phyloP scores from a whole-genome alignment of 2,888 invertebrate genomes.

The Drosophila prostipennis region DNA sequence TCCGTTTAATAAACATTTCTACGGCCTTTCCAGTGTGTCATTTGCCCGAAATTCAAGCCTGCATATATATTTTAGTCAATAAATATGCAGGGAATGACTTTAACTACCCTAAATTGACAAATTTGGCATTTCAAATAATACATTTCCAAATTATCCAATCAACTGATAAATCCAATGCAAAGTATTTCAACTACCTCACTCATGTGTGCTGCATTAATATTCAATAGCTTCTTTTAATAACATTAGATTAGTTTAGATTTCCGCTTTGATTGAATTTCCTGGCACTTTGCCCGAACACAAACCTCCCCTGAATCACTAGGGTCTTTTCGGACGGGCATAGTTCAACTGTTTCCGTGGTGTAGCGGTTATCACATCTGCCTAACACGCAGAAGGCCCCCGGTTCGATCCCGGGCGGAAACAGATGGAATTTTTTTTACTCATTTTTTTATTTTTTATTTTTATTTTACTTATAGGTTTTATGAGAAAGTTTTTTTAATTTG shows the following conservation, averaged over 20 bases:
- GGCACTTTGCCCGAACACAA: constrained; percentile 6
- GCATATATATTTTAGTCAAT: neutral
- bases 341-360: constrained; percentile 83
- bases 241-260: constrained; percentile 18
- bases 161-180: too few relatives aligned
- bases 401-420: constrained; percentile 84
- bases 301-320: constrained; percentile 6
- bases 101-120: too few relatives aligned
- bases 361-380: constrained; percentile 85
- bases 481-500: too few relatives aligned
- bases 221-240: neutral
- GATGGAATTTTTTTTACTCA: neutral
- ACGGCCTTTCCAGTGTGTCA: neutral
- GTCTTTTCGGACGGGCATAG: fast-evolving
- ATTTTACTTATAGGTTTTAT: too few relatives aligned
- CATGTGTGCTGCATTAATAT: neutral
- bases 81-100: neutral
- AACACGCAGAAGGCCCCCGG: constrained; percentile 85
- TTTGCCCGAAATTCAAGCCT: neutral
- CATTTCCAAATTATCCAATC: too few relatives aligned
- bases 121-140: too few relatives aligned
- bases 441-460: constrained; percentile 1
- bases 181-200: neutral
- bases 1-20: constrained; percentile 33
- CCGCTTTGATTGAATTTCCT: constrained; percentile 13